phyloP scores from a whole-genome alignment of 2,888 invertebrate species.

The Xestoiulus laeticollis region DNA sequence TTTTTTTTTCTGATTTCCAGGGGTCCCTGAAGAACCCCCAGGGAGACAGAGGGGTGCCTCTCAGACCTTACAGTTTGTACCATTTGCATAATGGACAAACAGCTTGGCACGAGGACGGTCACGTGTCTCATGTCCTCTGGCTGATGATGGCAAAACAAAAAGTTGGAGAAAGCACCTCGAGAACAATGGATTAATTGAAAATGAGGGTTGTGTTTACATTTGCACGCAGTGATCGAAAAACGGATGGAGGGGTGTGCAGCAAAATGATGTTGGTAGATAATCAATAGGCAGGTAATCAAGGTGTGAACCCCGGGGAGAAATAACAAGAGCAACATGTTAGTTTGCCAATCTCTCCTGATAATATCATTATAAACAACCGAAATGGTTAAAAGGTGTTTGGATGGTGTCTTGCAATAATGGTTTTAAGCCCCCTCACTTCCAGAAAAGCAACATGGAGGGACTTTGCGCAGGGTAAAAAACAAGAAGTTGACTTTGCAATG shows the following conservation, averaged over 20 bases:
- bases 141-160: neutral
- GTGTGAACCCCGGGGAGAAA: slow-evolving; percentile 29
- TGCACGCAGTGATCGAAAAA: neutral
- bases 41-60: neutral
- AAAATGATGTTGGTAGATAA: slow-evolving; percentile 2
- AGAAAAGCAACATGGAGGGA: neutral
- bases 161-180: neutral
- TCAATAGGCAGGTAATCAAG: slow-evolving; percentile 41
- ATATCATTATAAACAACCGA: neutral
- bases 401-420: neutral
- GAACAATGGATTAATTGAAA: slow-evolving; percentile 24
- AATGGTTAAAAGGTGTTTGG: neutral
- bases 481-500: neutral
- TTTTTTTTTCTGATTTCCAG: neutral
- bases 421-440: neutral
- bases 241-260: neutral
- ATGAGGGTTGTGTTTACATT: neutral
- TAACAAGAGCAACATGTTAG: neutral
- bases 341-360: slow-evolving; percentile 24
- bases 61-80: neutral
- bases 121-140: slow-evolving; percentile 3
- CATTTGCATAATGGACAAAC: neutral
- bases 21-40: neutral
- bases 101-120: neutral
- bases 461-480: neutral